Conservation (phyloP, 92 coral and sea anemone species). For the Siderastrea radians region DNA sequence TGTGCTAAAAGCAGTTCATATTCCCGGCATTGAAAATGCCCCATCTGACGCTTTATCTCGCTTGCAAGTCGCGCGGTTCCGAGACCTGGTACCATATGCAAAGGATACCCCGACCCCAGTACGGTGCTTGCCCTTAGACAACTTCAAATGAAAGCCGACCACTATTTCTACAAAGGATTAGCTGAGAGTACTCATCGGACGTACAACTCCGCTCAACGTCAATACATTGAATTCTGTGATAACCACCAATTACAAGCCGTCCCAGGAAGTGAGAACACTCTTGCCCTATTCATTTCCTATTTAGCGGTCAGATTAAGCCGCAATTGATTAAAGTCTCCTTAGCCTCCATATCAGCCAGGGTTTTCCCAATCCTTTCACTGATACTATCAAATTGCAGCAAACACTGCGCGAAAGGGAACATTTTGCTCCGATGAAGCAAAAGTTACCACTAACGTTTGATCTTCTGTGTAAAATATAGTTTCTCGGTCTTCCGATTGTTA, state of each 20-base stretch:
- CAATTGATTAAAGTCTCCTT: slow-evolving; percentile 46
- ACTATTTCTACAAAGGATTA: slow-evolving; percentile 44
- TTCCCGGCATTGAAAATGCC: no score
- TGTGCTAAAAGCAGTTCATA: no score
- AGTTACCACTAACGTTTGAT: slow-evolving; percentile 60
- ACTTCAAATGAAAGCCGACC: slow-evolving; percentile 24
- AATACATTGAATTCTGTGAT: no score
- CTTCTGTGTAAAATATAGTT: slow-evolving; percentile 41
- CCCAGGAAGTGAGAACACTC: slow-evolving; percentile 45
- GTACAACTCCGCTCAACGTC: slow-evolving; percentile 67
- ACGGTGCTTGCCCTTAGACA: no score
- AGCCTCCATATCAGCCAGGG: slow-evolving; percentile 53
- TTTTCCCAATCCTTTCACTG: slow-evolving; percentile 39
- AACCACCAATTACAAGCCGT: no score
- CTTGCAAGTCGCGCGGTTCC: slow-evolving; percentile 56
- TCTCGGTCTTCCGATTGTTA: slow-evolving; percentile 55
- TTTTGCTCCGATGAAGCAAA: slow-evolving; percentile 33
- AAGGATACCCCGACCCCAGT: slow-evolving; percentile 16
- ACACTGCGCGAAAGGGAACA: slow-evolving; percentile 58
- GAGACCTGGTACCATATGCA: slow-evolving; percentile 45
- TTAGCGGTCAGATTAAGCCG: slow-evolving; percentile 4
- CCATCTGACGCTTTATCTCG: no score
- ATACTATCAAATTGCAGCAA: slow-evolving; percentile 47
- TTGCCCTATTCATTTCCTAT: slow-evolving; percentile 41
- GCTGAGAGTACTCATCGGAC: no score